Evolutionary conservation across 2,888 invertebrate genomes (phyloP), one percentile per base, ranked within the genome.

Genomic region (Drosophila anomalata): DNA sequence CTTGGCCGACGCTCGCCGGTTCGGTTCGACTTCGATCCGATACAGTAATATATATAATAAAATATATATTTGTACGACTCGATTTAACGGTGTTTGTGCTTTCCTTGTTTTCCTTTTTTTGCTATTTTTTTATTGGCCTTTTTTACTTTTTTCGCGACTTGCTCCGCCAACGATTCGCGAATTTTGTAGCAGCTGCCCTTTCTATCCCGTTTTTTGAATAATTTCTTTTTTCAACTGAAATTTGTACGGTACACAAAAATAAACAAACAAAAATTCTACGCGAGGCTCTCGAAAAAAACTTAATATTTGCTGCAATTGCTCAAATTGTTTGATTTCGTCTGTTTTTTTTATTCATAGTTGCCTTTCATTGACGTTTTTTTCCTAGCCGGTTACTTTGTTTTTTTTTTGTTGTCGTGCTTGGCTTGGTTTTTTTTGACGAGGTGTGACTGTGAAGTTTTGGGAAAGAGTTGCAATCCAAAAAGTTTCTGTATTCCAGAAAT

Each of bases 1-100:
- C 75, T 86, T 83, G 68, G 60, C 83, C 77, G 89, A 79, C 82
- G 78, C 76, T 84, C 87, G 78, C 84, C 88, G 89, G 80, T 83
- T 79, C 82, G 79, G 89, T 87, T 78, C 74, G 56, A 36, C 36
- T 48, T 44, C 33, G 61, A 22, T 9, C 26, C 51, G 33, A 51
- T 9, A 22, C 12, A 14, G 17, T 71, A 17, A 44, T 20, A 42
- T 36, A 14, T 36, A 36, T 14, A 36, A 7, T 36, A 7, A 14
- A 36, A 7, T 36, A 36, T 36, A 36, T 36, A 36, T 36, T n/a
- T 33, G 2, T 36, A 36, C 36, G 36, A n/a, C 14, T n/a, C 36
- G 14, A 36, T n/a, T 36, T 2, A 36, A 36, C 36, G 36, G 36
- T 36, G 36, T n/a, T 36, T 36, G 36, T 14, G 36, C 36, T 36